A percentile compares a stretch with the other conserved stretches of the same genome.
Conservation (phyloP, 2,113 vertebrate genomes). For the Aplodontia rufa region DNA sequence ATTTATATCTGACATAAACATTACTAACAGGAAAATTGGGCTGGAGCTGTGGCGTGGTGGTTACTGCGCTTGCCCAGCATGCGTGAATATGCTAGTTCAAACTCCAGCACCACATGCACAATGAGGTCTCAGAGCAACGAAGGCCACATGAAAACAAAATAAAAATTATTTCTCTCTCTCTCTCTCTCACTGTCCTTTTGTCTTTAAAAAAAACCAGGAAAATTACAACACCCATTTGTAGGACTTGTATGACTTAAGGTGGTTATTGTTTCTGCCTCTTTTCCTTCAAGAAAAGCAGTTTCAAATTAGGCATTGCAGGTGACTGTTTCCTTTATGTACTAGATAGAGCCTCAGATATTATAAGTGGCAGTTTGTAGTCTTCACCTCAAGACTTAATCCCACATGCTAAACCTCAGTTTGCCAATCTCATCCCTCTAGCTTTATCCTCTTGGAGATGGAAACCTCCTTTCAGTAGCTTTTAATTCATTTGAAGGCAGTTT, state of each 20-base stretch:
- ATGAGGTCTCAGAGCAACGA: no score
- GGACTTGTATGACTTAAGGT: neutral
- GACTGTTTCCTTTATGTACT: neutral
- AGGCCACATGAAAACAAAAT: no score
- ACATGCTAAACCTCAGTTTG: neutral
- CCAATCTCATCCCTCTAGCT: neutral
- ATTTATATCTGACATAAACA: neutral
- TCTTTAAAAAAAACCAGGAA: no score
- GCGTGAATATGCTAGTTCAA: no score
- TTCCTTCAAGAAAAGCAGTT: neutral
- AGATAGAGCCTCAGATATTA: neutral
- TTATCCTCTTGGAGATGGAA: neutral
- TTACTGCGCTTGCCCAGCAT: no score
- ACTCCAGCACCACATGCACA: no score
- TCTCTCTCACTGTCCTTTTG: no score
- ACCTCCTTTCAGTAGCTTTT: slow-evolving; percentile 16
- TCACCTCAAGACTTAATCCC: neutral
- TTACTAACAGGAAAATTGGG: neutral
- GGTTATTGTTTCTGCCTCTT: neutral
- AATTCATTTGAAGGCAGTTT: slow-evolving; percentile 29
- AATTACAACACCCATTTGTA: neutral
- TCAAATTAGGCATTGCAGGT: neutral
- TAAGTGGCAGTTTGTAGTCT: neutral
- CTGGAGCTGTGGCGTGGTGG: no score
- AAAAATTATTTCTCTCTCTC: no score